phyloP scores from a whole-genome alignment of 2,888 invertebrate genomes.

The Ichneumoninae sp. region DNA sequence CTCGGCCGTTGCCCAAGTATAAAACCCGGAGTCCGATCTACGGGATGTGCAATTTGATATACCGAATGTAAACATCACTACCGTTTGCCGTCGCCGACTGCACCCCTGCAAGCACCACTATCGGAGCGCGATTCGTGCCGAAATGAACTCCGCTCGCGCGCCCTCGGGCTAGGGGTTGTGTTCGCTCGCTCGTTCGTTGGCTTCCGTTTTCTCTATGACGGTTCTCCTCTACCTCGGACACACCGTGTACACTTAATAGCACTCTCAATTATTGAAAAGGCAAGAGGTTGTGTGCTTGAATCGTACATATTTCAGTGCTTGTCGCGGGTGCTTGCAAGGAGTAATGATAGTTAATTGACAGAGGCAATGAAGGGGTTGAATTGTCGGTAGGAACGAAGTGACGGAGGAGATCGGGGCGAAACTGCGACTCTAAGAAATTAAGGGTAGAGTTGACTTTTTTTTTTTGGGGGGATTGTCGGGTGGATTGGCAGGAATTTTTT shows the following conservation, averaged over 20 bases:
- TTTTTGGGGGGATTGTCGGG: no score
- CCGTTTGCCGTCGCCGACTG: slow-evolving; percentile 44
- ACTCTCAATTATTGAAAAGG: background rate
- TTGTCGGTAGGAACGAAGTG: no score
- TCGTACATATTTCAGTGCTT: background rate
- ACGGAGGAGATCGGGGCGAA: background rate
- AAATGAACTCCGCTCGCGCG: slow-evolving; percentile 46
- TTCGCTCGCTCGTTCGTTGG: background rate
- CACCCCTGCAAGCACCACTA: slow-evolving; percentile 38
- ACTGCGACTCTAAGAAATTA: background rate
- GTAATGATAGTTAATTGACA: background rate
- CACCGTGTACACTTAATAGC: background rate
- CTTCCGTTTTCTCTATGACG: background rate
- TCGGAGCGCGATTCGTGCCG: slow-evolving; percentile 45
- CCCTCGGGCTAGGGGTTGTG: slow-evolving; percentile 15
- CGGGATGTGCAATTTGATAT: background rate
- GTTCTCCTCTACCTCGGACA: background rate
- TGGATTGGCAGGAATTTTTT: no score
- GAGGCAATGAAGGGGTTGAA: background rate
- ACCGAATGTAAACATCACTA: slow-evolving; percentile 18
- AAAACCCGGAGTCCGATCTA: background rate
- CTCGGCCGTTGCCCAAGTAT: slow-evolving; percentile 12
- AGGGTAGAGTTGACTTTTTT: background rate
- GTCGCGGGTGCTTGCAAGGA: no score
- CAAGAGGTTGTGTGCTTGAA: no score